Percentiles rank a stretch among this genome's conserved stretches.
phyloP scores from a whole-genome alignment of 1,140 invertebrate genomes.

The Drosophila murphyi region DNA sequence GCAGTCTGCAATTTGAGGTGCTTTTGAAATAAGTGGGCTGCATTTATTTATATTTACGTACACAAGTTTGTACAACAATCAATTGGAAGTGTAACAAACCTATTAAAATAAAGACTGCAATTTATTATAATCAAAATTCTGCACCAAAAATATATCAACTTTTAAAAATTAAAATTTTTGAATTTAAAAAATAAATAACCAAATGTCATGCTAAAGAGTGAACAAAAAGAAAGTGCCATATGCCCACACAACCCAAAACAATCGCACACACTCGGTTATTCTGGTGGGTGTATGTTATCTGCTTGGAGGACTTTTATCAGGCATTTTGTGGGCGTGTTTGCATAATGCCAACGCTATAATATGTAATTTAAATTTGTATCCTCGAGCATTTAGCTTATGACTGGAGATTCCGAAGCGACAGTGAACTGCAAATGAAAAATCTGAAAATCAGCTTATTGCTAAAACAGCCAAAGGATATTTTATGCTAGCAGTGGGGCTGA shows the following conservation, averaged over 20 bases:
- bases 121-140: not conserved
- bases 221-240: slow-evolving; percentile 41
- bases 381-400: slow-evolving; percentile 49
- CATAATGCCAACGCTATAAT: slow-evolving; percentile 46
- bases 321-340: slow-evolving; percentile 34
- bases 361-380: slow-evolving; percentile 72
- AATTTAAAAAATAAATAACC: not conserved
- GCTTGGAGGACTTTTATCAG: slow-evolving; percentile 45
- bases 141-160: not conserved
- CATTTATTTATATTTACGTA: slow-evolving; percentile 15
- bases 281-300: not conserved
- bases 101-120: not conserved
- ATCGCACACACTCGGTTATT: not conserved
- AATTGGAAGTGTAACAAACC: slow-evolving; percentile 8
- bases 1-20: slow-evolving; percentile 16
- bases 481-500: not conserved
- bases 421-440: slow-evolving; percentile 51
- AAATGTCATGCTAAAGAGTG: not conserved
- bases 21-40: not conserved
- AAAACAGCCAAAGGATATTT: not conserved
- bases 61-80: slow-evolving; percentile 7
- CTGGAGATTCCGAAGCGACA: slow-evolving; percentile 27
- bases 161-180: not conserved
- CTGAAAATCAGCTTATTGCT: slow-evolving; percentile 1
- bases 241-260: slow-evolving; percentile 26